These are phyloP conservation scores for Drosophila santomea DNA, from an alignment of 1,140 invertebrate species.

Conservation along the genomic window DNA sequence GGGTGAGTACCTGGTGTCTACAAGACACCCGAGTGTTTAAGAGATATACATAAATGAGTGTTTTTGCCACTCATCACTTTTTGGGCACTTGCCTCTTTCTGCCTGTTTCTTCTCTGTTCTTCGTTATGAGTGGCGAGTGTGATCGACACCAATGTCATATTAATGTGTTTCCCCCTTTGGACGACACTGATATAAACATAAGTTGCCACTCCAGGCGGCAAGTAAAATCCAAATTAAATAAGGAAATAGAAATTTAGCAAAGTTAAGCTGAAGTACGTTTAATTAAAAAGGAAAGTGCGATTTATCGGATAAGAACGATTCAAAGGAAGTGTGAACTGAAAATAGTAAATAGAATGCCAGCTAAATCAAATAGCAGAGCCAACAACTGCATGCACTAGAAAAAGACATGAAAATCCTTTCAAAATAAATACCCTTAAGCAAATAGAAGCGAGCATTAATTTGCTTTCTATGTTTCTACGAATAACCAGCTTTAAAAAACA, in stretches of 20 bases:
- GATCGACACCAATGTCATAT: slow-evolving; percentile 1
- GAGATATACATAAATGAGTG: too few relatives aligned
- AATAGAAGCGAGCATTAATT: not conserved
- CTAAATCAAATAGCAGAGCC: not conserved
- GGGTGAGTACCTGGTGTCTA: too few relatives aligned
- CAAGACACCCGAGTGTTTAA: too few relatives aligned
- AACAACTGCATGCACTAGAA: not conserved
- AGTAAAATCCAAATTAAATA: not conserved
- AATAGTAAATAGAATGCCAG: not conserved
- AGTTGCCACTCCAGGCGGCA: not conserved
- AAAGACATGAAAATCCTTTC: too few relatives aligned
- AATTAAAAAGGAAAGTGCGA: too few relatives aligned
- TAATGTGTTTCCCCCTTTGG: too few relatives aligned
- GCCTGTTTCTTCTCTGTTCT: too few relatives aligned
- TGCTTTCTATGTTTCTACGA: not conserved
- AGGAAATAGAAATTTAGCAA: not conserved
- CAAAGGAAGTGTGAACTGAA: slow-evolving; percentile 9
- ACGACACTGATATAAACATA: not conserved
- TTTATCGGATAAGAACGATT: not conserved
- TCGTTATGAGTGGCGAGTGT: too few relatives aligned
- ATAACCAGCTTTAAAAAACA: not conserved
- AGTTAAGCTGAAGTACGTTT: too few relatives aligned
- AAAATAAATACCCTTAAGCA: too few relatives aligned
- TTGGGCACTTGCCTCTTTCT: too few relatives aligned
- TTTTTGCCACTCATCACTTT: too few relatives aligned